Conservation (phyloP, 2,113 vertebrate genomes). For the Apistogramma diplotaenia region DNA sequence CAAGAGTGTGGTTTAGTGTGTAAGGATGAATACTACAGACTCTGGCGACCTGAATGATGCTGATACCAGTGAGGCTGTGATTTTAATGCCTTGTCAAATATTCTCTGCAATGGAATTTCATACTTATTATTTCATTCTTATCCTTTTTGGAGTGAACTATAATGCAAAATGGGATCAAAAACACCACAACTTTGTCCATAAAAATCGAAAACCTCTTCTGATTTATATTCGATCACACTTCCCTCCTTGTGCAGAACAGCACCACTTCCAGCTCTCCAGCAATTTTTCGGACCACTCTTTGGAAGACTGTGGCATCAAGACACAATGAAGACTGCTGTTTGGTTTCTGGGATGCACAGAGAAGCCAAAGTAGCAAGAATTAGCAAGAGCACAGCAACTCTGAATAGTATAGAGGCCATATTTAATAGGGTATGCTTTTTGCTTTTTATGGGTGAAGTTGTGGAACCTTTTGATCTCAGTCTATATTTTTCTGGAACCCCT, state of each 20-base stretch:
- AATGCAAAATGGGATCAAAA: no score
- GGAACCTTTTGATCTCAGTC: accelerated
- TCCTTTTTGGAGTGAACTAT: no score
- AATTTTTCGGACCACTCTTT: not conserved
- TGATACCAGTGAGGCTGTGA: not conserved
- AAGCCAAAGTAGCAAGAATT: accelerated
- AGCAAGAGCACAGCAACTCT: not conserved
- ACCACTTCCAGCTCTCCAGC: not conserved
- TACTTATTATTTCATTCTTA: no score
- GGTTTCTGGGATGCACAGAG: not conserved
- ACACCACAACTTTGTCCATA: no score
- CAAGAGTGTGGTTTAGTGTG: accelerated
- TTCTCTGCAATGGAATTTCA: not conserved
- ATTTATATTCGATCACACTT: no score
- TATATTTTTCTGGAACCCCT: not conserved
- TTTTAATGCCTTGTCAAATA: not conserved
- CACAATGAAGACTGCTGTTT: not conserved
- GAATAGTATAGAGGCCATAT: not conserved
- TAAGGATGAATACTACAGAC: not conserved
- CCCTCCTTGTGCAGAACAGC: not conserved
- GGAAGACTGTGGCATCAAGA: not conserved
- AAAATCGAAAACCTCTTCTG: no score
- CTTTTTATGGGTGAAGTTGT: not conserved
- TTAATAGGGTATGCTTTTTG: not conserved
- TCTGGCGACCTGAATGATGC: not conserved